A percentile compares a stretch with the other conserved stretches of the same genome.
These are phyloP conservation scores for Dryas iulia DNA, from an alignment of 1,140 invertebrate genomes.

Conservation along the genomic window DNA sequence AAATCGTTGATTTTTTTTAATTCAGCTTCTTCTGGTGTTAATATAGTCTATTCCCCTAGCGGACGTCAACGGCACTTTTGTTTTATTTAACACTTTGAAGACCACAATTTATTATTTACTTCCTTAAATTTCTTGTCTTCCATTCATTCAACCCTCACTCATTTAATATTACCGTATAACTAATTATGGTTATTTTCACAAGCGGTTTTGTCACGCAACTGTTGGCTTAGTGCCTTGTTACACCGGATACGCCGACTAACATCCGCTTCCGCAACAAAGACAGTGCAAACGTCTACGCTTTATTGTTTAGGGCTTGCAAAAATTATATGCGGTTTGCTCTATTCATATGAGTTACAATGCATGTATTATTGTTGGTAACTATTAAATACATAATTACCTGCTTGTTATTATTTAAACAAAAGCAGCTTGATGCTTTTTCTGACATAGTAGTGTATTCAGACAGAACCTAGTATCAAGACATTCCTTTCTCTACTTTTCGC, in stretches of 20 bases:
- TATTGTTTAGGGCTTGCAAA: slow-evolving; percentile 20
- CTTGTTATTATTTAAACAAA: neutral
- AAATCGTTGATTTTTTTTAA: too few species aligned
- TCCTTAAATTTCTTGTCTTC: neutral
- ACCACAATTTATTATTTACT: neutral
- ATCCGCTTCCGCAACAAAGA: slow-evolving; percentile 62
- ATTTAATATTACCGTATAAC: slow-evolving; percentile 10
- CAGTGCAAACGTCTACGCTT: slow-evolving; percentile 47
- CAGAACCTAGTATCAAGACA: too few species aligned
- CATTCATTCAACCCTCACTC: neutral
- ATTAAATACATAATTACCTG: neutral
- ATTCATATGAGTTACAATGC: neutral
- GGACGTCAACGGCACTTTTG: neutral
- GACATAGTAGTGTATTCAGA: too few species aligned
- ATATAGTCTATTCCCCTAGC: neutral
- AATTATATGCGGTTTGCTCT: neutral
- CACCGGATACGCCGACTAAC: slow-evolving; percentile 60
- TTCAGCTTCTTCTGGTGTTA: too few species aligned
- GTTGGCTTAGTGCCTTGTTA: slow-evolving; percentile 55
- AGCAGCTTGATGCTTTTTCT: too few species aligned
- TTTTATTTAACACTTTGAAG: too few species aligned
- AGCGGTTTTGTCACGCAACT: slow-evolving; percentile 35
- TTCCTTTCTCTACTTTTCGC: too few species aligned
- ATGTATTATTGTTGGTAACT: neutral
- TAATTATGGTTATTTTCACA: slow-evolving; percentile 20